phyloP scores from a whole-genome alignment of 2,888 invertebrate genomes.

The Thecophora atra region DNA sequence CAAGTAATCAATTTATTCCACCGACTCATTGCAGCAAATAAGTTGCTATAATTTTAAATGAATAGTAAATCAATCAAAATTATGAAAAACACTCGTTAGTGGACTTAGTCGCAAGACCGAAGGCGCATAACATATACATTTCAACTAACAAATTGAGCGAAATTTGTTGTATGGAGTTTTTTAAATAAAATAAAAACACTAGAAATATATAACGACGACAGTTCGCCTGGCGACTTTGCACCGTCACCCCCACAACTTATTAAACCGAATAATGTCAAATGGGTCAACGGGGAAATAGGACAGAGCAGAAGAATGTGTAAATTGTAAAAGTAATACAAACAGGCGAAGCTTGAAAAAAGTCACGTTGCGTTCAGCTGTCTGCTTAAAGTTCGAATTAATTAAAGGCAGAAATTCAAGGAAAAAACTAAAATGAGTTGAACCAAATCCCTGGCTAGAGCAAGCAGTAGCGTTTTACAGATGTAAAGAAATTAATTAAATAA shows the following conservation, averaged over 20 bases:
- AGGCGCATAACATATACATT: conserved; percentile 23
- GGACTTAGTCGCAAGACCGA: too few relatives aligned
- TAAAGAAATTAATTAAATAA: too few relatives aligned
- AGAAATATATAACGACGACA: conserved; percentile 23
- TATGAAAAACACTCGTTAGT: too few relatives aligned
- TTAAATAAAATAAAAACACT: conserved; percentile 19
- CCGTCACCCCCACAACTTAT: conserved; percentile 28
- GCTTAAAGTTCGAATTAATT: conserved; percentile 64
- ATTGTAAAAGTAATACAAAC: conserved; percentile 33
- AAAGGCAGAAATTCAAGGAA: conserved; percentile 47
- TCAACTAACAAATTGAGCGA: background rate
- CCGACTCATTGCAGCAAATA: too few relatives aligned
- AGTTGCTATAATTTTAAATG: too few relatives aligned
- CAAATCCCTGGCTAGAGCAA: background rate
- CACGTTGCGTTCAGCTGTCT: conserved; percentile 41
- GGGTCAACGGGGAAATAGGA: conserved; percentile 33
- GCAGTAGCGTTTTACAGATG: too few relatives aligned
- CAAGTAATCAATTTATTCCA: too few relatives aligned
- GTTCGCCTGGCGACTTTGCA: conserved; percentile 24
- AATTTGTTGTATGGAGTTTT: conserved; percentile 29
- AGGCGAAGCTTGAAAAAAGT: conserved; percentile 37
- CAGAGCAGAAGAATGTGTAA: conserved; percentile 37
- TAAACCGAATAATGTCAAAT: conserved; percentile 24
- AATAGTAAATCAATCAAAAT: too few relatives aligned
- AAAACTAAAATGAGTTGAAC: conserved; percentile 1